Percentiles rank a stretch among this genome's conserved stretches.
Evolutionary conservation across 2,888 invertebrate species (phyloP).

Genomic region (Chesias legatella): DNA sequence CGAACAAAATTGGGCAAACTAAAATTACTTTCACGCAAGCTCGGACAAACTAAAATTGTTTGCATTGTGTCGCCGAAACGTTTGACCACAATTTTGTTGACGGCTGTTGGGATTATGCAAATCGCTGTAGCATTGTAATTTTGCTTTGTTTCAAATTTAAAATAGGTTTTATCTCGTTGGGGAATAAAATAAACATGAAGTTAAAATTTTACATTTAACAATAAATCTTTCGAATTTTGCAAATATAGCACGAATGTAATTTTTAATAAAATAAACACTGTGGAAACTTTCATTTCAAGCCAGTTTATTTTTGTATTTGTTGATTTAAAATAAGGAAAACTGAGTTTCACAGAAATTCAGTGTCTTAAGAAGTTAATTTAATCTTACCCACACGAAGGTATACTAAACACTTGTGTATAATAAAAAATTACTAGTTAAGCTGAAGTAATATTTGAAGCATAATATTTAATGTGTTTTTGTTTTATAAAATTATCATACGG

Average conservation of each 20-base stretch:
- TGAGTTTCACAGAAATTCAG: too few species aligned
- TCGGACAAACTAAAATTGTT: conserved; percentile 20
- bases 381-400: too few species aligned
- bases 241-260: not conserved
- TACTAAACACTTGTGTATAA: too few species aligned
- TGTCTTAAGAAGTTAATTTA: too few species aligned
- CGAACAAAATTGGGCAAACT: not conserved
- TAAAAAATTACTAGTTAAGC: too few species aligned
- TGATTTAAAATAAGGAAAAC: too few species aligned
- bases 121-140: conserved; percentile 11
- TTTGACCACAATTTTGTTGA: conserved; percentile 17
- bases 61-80: conserved; percentile 12
- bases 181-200: conserved; percentile 14
- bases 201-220: not conserved
- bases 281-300: too few species aligned
- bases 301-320: too few species aligned
- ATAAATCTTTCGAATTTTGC: not conserved
- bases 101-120: conserved; percentile 19
- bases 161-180: conserved; percentile 13
- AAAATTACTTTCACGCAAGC: not conserved
- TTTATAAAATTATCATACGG: too few species aligned
- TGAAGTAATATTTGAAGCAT: too few species aligned
- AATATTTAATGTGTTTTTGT: too few species aligned
- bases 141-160: conserved; percentile 18
- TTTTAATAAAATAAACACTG: not conserved